Evolutionary conservation across 2,113 vertebrate genomes (phyloP).

Genomic region (Apaloderma vittatum): DNA sequence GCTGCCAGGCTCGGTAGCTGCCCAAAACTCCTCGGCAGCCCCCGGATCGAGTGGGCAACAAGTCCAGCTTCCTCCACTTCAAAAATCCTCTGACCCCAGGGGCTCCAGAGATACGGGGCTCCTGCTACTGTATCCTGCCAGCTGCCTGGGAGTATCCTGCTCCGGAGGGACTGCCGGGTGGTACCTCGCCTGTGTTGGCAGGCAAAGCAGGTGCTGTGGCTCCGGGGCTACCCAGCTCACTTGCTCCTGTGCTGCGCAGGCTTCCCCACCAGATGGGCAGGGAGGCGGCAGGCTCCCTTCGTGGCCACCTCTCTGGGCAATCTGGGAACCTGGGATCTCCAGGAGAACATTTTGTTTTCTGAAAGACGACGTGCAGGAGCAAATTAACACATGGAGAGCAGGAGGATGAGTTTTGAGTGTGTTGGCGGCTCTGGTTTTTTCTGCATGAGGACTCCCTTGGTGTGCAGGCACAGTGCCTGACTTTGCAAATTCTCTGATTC

Average conservation of each 20-base stretch:
- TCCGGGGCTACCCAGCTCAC: neutral
- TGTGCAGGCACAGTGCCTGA: neutral
- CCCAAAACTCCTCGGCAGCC: accelerated
- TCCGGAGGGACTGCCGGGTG: neutral
- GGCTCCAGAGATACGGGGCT: accelerated
- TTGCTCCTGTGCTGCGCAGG: neutral
- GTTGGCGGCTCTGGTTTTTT: neutral
- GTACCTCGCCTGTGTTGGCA: neutral
- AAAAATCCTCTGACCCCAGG: accelerated
- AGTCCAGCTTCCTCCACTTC: accelerated
- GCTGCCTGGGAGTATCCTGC: neutral
- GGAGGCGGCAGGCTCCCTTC: neutral
- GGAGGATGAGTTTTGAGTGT: neutral
- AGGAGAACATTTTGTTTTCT: neutral
- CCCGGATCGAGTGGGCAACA: neutral
- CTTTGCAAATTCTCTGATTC: neutral
- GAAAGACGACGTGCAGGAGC: neutral
- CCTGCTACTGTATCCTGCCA: neutral
- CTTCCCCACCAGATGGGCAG: neutral
- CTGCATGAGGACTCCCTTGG: neutral
- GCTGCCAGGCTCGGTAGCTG: neutral
- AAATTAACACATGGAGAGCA: neutral
- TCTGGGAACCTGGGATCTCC: neutral
- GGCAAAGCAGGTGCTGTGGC: neutral
- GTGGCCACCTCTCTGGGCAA: neutral